A percentile compares a stretch with the other conserved stretches of the same genome.
These are phyloP conservation scores for Epinotia demarniana DNA, from an alignment of 2,888 invertebrate species.

Conservation along the genomic window DNA sequence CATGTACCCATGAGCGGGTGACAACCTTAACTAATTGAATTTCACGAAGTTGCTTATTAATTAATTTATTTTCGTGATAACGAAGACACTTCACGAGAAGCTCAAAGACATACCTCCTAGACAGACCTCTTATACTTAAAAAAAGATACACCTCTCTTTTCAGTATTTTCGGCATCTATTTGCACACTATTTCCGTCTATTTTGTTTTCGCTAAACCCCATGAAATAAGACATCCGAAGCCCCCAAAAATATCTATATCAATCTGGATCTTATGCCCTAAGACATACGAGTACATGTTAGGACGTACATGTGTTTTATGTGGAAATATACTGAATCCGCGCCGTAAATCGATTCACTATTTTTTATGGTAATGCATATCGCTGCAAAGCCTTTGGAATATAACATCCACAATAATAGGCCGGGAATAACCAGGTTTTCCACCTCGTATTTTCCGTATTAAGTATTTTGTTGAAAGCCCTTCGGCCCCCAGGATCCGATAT, in stretches of 20 bases:
- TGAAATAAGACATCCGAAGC: slow-evolving; percentile 1
- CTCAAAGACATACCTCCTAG: too few species aligned
- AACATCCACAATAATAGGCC: slow-evolving; percentile 63
- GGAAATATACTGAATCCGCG: slow-evolving; percentile 21
- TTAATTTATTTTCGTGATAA: too few species aligned
- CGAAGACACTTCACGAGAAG: background rate
- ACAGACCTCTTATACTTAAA: too few species aligned
- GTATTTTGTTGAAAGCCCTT: slow-evolving; percentile 79
- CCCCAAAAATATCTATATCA: slow-evolving; percentile 10
- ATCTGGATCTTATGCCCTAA: slow-evolving; percentile 2
- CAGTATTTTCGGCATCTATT: slow-evolving; percentile 22
- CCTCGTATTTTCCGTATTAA: slow-evolving; percentile 79
- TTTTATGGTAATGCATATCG: slow-evolving; percentile 59
- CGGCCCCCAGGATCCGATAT: slow-evolving; percentile 75
- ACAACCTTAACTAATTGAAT: too few species aligned
- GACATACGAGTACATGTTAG: background rate
- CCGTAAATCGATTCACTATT: slow-evolving; percentile 41
- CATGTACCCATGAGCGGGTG: too few species aligned
- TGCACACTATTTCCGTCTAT: slow-evolving; percentile 39
- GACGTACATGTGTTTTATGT: background rate
- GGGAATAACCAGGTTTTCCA: slow-evolving; percentile 73
- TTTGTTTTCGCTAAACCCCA: slow-evolving; percentile 24
- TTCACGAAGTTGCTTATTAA: too few species aligned
- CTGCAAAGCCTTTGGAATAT: slow-evolving; percentile 59
- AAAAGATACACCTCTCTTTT: slow-evolving; percentile 5